These are phyloP conservation scores for Gymnogyps californianus DNA, from an alignment of 2,113 vertebrate species.

Conservation along the genomic window DNA sequence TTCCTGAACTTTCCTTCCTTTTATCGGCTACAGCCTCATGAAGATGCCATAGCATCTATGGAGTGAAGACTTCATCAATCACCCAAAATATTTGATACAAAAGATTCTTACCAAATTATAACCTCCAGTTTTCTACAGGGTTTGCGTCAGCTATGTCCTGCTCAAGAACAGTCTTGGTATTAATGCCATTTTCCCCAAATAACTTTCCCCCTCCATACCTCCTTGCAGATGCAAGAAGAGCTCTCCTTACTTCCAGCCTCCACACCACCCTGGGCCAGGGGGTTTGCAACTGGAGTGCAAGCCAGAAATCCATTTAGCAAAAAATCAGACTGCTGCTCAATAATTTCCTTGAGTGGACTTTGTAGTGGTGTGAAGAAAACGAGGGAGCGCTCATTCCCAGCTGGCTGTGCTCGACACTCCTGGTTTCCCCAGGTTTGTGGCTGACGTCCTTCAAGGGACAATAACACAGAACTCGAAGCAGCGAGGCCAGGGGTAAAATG, in stretches of 20 bases:
- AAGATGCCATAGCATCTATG: accelerated
- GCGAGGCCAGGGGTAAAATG: accelerated
- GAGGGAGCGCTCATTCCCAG: not conserved
- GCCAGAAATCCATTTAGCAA: not conserved
- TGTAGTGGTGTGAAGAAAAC: too few relatives aligned
- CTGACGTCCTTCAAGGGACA: not conserved
- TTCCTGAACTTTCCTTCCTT: not conserved
- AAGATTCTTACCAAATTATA: not conserved
- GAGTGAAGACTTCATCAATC: not conserved
- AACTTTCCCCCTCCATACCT: not conserved
- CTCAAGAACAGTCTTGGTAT: not conserved
- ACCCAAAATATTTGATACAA: not conserved
- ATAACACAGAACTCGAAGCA: not conserved
- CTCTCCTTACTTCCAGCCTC: not conserved
- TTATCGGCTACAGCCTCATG: not conserved
- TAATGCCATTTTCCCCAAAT: not conserved
- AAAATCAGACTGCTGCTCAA: not conserved
- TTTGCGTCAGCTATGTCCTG: not conserved
- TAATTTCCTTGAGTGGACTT: not conserved
- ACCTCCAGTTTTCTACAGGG: not conserved
- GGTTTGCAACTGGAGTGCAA: not conserved
- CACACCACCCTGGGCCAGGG: not conserved
- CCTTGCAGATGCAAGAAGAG: not conserved
- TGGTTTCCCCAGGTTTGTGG: not conserved
- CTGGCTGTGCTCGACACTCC: not conserved